Percentiles rank a stretch among this genome's conserved stretches.
Conservation (phyloP, 2,888 invertebrate genomes). For the Serrognathus titanus region DNA sequence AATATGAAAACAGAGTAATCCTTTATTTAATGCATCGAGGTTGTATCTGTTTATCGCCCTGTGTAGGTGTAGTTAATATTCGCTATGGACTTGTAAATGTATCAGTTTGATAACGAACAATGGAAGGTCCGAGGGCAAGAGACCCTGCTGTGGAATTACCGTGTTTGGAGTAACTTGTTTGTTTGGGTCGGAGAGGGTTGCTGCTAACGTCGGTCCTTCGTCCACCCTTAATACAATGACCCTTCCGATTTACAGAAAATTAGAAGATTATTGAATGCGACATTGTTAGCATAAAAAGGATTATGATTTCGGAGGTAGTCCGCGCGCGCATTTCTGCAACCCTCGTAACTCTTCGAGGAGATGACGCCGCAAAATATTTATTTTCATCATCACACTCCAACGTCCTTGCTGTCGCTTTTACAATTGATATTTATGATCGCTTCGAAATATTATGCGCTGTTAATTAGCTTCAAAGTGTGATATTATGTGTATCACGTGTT, state of each 20-base stretch:
- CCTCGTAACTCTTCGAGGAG: too few species aligned
- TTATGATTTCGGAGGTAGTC: too few species aligned
- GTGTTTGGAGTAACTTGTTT: conserved; percentile 25
- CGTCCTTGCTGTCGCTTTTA: too few species aligned
- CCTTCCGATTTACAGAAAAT: conserved; percentile 22
- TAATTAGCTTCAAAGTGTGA: too few species aligned
- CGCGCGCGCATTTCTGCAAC: too few species aligned
- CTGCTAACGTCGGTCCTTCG: conserved; percentile 13
- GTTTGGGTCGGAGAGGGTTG: conserved; percentile 35
- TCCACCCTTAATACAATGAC: conserved; percentile 19
- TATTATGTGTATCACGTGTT: too few species aligned
- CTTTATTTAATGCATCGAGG: too few species aligned
- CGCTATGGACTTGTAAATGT: conserved; percentile 17
- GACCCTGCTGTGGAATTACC: conserved; percentile 22
- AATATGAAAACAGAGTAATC: too few species aligned
- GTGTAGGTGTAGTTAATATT: conserved; percentile 15
- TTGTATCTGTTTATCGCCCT: not conserved
- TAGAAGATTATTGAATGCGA: conserved; percentile 16
- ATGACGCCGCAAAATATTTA: too few species aligned
- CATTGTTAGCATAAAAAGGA: conserved; percentile 8
- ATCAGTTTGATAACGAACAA: conserved; percentile 23
- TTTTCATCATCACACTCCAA: too few species aligned
- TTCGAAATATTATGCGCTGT: too few species aligned
- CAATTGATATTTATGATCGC: too few species aligned
- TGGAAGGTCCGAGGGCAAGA: conserved; percentile 21